These are phyloP conservation scores for Dendronephthya gigantea DNA, from an alignment of 64 coral and sea anemone species.

Conservation along the genomic window DNA sequence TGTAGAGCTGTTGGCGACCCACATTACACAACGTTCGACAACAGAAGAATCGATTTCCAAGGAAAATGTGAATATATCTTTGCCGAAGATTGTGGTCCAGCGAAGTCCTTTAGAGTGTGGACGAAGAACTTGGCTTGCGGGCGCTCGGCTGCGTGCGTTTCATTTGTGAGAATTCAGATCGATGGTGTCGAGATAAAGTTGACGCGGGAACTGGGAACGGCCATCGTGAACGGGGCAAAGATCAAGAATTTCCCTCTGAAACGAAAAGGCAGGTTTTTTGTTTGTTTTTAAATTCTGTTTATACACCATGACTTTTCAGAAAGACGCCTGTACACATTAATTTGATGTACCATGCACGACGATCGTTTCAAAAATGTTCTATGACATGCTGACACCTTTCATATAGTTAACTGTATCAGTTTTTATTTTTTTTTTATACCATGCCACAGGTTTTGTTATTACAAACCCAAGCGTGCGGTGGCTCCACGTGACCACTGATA, in stretches of 20 bases:
- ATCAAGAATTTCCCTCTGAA: not conserved
- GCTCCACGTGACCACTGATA: not conserved
- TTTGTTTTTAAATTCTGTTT: not conserved
- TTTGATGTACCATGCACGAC: too few species aligned
- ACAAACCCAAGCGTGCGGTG: not conserved
- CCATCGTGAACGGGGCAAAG: not conserved
- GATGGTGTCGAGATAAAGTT: not conserved
- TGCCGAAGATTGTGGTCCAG: not conserved
- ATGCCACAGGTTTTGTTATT: not conserved
- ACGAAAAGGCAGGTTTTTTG: not conserved
- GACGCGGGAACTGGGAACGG: not conserved
- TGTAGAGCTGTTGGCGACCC: not conserved
- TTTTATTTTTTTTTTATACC: too few species aligned
- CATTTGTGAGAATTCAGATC: not conserved
- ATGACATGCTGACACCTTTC: too few species aligned
- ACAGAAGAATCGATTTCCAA: not conserved
- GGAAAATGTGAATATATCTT: not conserved
- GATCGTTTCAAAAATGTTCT: too few species aligned
- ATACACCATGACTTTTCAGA: not conserved
- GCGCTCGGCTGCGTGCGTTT: not conserved
- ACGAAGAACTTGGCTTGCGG: not conserved
- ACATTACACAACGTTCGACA: slow-evolving; percentile 1
- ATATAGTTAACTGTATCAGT: too few species aligned
- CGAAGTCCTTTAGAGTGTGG: not conserved
- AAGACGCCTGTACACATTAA: not conserved